A percentile compares a stretch with the other conserved stretches of the same genome.
phyloP scores from a whole-genome alignment of 2,113 vertebrate genomes.

The Muntiacus muntjak region DNA sequence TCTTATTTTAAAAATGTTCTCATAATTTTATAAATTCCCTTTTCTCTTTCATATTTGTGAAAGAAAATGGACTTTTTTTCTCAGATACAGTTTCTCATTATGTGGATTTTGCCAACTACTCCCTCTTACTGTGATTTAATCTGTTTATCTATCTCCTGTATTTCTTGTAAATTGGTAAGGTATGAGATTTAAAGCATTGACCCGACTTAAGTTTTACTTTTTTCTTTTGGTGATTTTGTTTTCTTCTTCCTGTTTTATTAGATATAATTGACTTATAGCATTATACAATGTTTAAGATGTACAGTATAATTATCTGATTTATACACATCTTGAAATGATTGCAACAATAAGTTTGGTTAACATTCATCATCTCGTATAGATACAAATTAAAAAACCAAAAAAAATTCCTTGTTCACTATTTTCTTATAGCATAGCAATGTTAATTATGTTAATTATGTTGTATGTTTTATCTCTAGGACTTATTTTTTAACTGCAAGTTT shows the following conservation, averaged over 20 bases:
- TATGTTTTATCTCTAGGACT: not conserved
- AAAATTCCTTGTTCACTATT: not conserved
- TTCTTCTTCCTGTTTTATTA: not conserved
- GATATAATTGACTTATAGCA: not conserved
- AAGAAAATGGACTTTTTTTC: not conserved
- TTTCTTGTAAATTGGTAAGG: not conserved
- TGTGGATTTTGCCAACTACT: not conserved
- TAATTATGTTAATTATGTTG: not conserved
- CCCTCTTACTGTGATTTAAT: not conserved
- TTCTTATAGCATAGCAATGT: not conserved
- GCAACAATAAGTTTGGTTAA: not conserved
- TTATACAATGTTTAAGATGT: not conserved
- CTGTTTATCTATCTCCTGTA: not conserved
- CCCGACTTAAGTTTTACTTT: not conserved
- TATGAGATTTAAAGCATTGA: not conserved
- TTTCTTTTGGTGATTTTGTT: not conserved
- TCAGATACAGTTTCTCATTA: not conserved
- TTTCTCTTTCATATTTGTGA: not conserved
- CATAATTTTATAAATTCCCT: not conserved
- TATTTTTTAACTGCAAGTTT: not conserved
- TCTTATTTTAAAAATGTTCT: not conserved
- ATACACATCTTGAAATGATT: not conserved
- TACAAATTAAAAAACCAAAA: not conserved
- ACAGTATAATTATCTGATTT: not conserved
- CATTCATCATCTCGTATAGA: not conserved